A percentile compares a stretch with the other conserved stretches of the same genome.
Evolutionary conservation across 2,113 vertebrate genomes (phyloP).

Genomic region (Agapornis roseicollis): DNA sequence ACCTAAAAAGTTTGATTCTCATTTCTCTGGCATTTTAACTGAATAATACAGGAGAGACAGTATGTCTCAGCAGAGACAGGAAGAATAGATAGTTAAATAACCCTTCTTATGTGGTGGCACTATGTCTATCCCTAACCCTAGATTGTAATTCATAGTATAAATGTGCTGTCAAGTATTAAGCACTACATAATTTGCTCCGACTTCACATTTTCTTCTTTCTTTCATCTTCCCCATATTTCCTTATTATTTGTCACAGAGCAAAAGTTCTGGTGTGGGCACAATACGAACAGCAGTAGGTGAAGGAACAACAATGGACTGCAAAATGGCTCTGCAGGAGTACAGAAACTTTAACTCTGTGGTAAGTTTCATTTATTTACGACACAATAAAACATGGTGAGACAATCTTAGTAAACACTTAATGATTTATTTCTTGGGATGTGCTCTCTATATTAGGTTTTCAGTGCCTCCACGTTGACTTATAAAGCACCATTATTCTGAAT

Average conservation of each 20-base stretch:
- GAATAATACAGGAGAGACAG: neutral
- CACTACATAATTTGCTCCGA: neutral
- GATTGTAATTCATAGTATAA: neutral
- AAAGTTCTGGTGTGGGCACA: constrained; percentile 8
- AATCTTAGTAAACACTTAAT: neutral
- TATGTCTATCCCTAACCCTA: neutral
- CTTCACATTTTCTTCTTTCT: neutral
- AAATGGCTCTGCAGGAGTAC: constrained; percentile 80
- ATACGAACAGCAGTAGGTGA: neutral
- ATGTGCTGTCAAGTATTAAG: neutral
- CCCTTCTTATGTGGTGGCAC: neutral
- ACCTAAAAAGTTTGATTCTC: neutral
- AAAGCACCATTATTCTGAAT: neutral
- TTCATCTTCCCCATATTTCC: neutral
- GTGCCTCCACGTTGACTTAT: neutral
- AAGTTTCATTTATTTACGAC: constrained; percentile 40
- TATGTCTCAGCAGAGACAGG: neutral
- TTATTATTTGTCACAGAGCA: constrained; percentile 54
- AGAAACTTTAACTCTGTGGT: constrained; percentile 77
- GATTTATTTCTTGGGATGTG: neutral
- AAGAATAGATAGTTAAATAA: neutral
- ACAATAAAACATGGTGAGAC: neutral
- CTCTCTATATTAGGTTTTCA: neutral
- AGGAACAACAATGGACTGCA: constrained; percentile 72
- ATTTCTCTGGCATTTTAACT: neutral